Base-by-base conservation (phyloP, 1,140 invertebrate genomes). In the Papilio glaucus region DNA sequence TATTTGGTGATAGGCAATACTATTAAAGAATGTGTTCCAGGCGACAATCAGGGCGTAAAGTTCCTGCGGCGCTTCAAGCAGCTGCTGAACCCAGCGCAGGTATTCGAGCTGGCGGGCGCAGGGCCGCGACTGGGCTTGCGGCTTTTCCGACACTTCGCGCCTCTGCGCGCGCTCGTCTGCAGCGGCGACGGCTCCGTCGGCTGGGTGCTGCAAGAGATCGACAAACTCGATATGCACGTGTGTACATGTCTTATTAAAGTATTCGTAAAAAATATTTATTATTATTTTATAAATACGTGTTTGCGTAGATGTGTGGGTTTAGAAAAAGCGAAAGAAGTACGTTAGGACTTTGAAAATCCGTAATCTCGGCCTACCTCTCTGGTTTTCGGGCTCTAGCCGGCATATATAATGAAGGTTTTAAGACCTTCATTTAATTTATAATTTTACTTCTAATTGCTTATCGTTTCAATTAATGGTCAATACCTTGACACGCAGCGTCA, bases 41-140 rank as follows among this genome's bases (percentile, higher is more conserved):
- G 98, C 79, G 98, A 99, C 94, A 99, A 99, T 94, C 98, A 98
- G 94, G 98, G 98, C 74, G 96, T 99, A n/a, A 98, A 98, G 93
- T 99, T 99, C 94, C 95, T 99, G 49, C 94, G 98, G 72, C 95
- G 98, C 73, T 99, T 99, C 92, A 99, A 98, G 88, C 98, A 99
- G 90, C 95, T 99, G 60, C 94, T 99, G 38, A 99, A 99, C 94
- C 98, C 98, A 10, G 98, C 98, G 72, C 98, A 99, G 95, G 98
- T 99, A 42, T 99, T 99, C 94, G 98, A 99, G 95, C 96, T 99
- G 77, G 98, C 98, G 76, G 95, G 94, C 9, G 95, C 95, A 12
- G 97, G 97, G 61, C 98, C 98, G 33, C 95, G 97, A 61, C 95
- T 98, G 71, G 98, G 98, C 57, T 93, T 98, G 75, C 94, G 96